phyloP scores from a whole-genome alignment of 2,888 invertebrate genomes.

The Apantesis nais region DNA sequence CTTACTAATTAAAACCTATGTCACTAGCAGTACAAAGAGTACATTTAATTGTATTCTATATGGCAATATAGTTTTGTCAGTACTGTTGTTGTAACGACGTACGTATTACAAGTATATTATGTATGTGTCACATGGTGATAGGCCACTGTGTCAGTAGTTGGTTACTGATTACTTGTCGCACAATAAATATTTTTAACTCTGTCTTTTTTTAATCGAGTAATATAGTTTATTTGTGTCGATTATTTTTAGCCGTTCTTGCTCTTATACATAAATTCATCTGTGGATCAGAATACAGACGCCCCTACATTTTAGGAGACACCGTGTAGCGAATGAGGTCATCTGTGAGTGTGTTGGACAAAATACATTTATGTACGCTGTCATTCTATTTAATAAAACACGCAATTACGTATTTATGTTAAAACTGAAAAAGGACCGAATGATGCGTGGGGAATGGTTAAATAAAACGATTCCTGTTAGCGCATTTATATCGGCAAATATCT shows the following conservation, averaged over 20 bases:
- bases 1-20: too few species aligned
- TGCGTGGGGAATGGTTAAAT: not conserved
- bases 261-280: slow-evolving; percentile 36
- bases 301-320: slow-evolving; percentile 61
- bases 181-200: slow-evolving; percentile 6
- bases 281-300: slow-evolving; percentile 69
- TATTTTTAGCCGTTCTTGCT: not conserved
- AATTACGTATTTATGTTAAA: not conserved
- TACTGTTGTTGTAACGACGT: not conserved
- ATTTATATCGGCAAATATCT: not conserved
- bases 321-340: slow-evolving; percentile 66
- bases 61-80: not conserved
- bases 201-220: not conserved
- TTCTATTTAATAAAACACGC: slow-evolving; percentile 31
- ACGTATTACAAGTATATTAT: not conserved
- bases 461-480: not conserved
- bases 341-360: slow-evolving; percentile 53
- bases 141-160: slow-evolving; percentile 4
- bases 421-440: not conserved
- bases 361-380: slow-evolving; percentile 34
- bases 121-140: not conserved
- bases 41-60: not conserved
- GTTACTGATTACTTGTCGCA: not conserved
- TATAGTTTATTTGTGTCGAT: not conserved
- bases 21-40: slow-evolving; percentile 1